Evolutionary conservation across 2,113 vertebrate genomes (phyloP), one percentile per base, ranked within the genome.

Genomic region (Neolamprologus ventralis): DNA sequence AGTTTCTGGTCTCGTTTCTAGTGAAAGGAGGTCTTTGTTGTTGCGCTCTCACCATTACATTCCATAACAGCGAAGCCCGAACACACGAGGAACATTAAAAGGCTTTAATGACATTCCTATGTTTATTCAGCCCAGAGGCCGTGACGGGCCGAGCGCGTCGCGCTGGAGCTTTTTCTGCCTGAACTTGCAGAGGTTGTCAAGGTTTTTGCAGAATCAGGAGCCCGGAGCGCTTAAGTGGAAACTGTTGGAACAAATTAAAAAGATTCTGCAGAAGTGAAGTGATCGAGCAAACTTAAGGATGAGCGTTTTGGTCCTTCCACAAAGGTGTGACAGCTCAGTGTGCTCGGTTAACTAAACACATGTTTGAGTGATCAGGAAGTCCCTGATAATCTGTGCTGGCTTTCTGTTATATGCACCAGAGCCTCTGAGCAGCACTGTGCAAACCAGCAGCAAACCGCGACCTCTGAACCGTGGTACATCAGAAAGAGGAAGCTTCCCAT

Each of bases 21-120:
- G 40, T 87, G 81, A 95, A 91, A 88, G 88, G 26, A 55, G 3
- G 1, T 7, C 89, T 91, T 83, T 91, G 87, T 90, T 89, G 85
- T 60, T 87, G 31, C 0, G 40, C 82, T 82, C 54, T 73, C 73
- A 45, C 49, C 33, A n/a, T 79, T 28, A 85, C 91, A 91, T 92
- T 93, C 92, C 93, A 84, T 42, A 54, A 7, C 7, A 65, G 73
- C 28, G 8, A 78, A 51, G 45, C 45, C 17, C 17, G 9, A 87
- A 82, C 57, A 55, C 87, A 85, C 49, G 31, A 83, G 65, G 23
- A 86, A 58, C 88, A 78, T 82, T 55, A 65, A 88, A 75, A 84
- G n/a, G 19, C 33, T 82, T 85, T 93, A 75, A 89, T 87, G 87
- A 88, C 91, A 88, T 93, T 92, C 92, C 89, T 71, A 57, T 54